Conservation (phyloP, 2,797 vertebrate species). For the Huso huso region DNA sequence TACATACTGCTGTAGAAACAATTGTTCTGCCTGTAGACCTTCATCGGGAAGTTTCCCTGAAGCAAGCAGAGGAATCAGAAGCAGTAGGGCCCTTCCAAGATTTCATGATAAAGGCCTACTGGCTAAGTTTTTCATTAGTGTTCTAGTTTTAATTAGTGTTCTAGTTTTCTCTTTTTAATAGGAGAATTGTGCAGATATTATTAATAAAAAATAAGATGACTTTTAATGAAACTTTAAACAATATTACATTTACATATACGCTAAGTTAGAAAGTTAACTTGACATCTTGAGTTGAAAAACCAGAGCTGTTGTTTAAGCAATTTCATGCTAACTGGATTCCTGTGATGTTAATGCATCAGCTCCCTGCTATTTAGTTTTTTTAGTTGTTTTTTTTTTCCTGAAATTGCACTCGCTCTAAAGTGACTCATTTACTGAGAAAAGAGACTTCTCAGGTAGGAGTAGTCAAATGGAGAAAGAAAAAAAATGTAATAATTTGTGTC, state of each 20-base stretch:
- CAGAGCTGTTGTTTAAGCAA: slow-evolving; percentile 1
- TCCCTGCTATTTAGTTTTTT: slow-evolving; percentile 3
- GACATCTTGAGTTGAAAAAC: no score
- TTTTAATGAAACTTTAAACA: neutral
- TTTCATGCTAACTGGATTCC: slow-evolving; percentile 1
- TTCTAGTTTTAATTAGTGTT: neutral
- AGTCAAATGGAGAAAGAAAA: no score
- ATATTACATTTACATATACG: no score
- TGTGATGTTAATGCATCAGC: slow-evolving; percentile 2
- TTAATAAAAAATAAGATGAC: neutral
- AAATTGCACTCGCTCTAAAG: slow-evolving; percentile 1
- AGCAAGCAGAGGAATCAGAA: neutral
- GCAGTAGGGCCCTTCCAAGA: neutral
- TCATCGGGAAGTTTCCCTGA: neutral
- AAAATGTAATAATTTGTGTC: neutral
- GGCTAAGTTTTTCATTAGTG: neutral
- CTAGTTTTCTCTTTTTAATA: neutral
- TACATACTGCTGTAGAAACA: neutral
- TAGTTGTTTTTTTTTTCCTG: neutral
- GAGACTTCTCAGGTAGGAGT: neutral
- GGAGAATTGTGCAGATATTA: neutral
- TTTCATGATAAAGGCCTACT: neutral
- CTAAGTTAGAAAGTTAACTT: no score
- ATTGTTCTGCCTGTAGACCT: neutral
- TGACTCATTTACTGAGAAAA: slow-evolving; percentile 1